phyloP scores from a whole-genome alignment of 1,140 invertebrate species.

The Lordiphosa clarofinis region DNA sequence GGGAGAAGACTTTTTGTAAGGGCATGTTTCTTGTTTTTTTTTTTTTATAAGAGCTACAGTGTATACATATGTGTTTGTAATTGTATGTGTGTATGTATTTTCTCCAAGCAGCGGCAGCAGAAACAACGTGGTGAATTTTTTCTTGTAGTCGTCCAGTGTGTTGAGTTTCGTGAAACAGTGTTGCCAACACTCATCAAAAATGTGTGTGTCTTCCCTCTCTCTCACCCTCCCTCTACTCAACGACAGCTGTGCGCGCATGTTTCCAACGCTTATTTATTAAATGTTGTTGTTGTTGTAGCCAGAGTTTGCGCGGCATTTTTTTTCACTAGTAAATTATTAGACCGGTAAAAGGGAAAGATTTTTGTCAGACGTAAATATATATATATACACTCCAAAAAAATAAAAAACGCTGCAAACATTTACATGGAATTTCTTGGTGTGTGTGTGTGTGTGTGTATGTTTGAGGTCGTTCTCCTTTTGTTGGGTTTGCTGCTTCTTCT shows the following conservation, averaged over 20 bases:
- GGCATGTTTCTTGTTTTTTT: slow-evolving; percentile 9
- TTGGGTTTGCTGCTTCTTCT: background rate
- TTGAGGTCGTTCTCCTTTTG: slow-evolving; percentile 33
- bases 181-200: slow-evolving; percentile 60
- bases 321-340: slow-evolving; percentile 5
- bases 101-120: slow-evolving; percentile 58
- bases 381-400: too few species aligned
- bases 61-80: slow-evolving; percentile 11
- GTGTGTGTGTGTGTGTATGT: slow-evolving; percentile 8
- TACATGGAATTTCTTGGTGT: slow-evolving; percentile 11
- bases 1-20: slow-evolving; percentile 7
- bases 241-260: slow-evolving; percentile 74
- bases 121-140: slow-evolving; percentile 45
- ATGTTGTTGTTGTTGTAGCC: slow-evolving; percentile 33
- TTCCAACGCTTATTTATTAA: slow-evolving; percentile 67
- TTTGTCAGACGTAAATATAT: too few species aligned
- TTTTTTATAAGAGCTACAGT: background rate
- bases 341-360: too few species aligned
- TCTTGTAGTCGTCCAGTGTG: background rate
- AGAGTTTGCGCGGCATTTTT: slow-evolving; percentile 63
- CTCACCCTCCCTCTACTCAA: slow-evolving; percentile 12
- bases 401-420: slow-evolving; percentile 21
- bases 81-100: slow-evolving; percentile 49
- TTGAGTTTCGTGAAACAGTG: slow-evolving; percentile 33
- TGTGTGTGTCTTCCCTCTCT: slow-evolving; percentile 30